Conservation (phyloP, 1,140 invertebrate species). For the Lerema accius region DNA sequence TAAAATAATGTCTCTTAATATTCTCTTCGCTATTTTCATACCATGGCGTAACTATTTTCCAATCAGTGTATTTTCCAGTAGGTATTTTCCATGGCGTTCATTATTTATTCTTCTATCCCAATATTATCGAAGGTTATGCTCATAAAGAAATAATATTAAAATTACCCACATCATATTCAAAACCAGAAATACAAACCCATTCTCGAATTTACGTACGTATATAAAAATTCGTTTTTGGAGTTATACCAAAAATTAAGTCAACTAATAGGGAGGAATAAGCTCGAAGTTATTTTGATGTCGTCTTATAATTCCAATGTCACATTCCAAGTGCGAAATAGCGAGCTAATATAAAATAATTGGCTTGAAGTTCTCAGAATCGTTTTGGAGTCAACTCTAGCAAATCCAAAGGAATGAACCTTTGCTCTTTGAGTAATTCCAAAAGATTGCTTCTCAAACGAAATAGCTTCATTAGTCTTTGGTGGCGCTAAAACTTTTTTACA, state of each 20-base stretch:
- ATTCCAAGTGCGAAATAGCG: conserved; percentile 3
- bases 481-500: not conserved
- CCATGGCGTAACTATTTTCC: too few relatives aligned
- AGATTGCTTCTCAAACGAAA: not conserved
- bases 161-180: not conserved
- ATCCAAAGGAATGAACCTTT: not conserved
- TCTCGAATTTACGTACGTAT: too few relatives aligned
- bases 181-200: not conserved
- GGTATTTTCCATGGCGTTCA: too few relatives aligned
- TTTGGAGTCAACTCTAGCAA: not conserved
- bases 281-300: not conserved
- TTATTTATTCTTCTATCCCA: too few relatives aligned
- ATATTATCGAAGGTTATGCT: too few relatives aligned
- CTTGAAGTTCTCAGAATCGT: conserved; percentile 5
- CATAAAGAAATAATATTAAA: too few relatives aligned
- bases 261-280: not conserved
- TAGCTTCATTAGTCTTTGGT: not conserved
- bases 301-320: conserved; percentile 9
- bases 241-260: not conserved
- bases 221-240: not conserved
- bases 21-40: too few relatives aligned
- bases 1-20: too few relatives aligned
- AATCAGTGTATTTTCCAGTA: too few relatives aligned
- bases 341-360: conserved; percentile 13
- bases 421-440: not conserved